Percentiles rank a stretch among this genome's conserved stretches.
phyloP scores from a whole-genome alignment of 2,797 vertebrate species.

The Notamacropus eugenii region DNA sequence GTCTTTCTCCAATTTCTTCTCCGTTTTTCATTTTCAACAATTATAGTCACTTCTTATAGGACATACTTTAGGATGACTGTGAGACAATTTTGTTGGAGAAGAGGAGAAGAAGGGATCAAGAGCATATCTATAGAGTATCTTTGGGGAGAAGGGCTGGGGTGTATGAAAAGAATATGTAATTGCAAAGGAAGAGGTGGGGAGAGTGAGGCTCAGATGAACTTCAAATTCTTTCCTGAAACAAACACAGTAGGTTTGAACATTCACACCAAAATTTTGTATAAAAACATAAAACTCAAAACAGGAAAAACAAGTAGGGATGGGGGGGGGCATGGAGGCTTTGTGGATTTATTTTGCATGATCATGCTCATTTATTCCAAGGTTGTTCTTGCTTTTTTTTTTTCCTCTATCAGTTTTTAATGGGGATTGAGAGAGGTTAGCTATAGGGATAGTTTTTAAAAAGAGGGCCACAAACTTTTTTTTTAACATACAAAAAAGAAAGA shows the following conservation, averaged over 20 bases:
- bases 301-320: background rate
- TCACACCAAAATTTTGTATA: background rate
- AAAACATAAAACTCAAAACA: background rate
- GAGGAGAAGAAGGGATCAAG: background rate
- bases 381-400: background rate
- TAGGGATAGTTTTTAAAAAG: background rate
- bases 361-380: background rate
- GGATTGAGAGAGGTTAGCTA: background rate
- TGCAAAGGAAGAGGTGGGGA: background rate
- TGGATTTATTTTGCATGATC: background rate
- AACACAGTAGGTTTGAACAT: background rate
- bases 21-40: background rate
- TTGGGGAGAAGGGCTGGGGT: background rate
- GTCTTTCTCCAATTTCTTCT: background rate
- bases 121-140: background rate
- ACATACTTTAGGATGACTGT: background rate
- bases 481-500: background rate
- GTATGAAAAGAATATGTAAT: background rate
- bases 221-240: background rate
- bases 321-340: background rate
- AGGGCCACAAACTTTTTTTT: background rate
- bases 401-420: background rate
- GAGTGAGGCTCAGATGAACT: background rate
- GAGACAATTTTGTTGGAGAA: background rate
- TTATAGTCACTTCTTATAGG: background rate